Evolutionary conservation across 2,113 vertebrate genomes (phyloP).

Genomic region (Plotosus lineatus): DNA sequence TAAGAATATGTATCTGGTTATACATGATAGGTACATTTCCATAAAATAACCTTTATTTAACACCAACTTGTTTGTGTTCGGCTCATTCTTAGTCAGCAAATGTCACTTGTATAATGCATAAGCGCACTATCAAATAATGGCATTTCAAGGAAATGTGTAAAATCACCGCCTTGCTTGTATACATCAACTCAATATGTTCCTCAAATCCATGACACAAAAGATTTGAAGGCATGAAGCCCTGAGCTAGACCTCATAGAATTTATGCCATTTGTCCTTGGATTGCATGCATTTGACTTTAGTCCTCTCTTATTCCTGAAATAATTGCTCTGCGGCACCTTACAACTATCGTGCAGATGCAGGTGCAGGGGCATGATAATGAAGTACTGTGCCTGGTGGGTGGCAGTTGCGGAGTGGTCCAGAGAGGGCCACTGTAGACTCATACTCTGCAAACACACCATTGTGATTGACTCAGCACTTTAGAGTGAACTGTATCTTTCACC

Average conservation of each 20-base stretch:
- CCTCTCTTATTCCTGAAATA: conserved; percentile 39
- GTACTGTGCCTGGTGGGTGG: conserved; percentile 42
- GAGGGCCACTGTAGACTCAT: conserved; percentile 27
- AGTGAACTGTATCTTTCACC: conserved; percentile 5
- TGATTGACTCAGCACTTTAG: conserved; percentile 55
- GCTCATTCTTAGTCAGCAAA: conserved; percentile 28
- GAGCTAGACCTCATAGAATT: conserved; percentile 13
- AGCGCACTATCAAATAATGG: background rate
- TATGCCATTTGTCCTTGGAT: conserved; percentile 21
- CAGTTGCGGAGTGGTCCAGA: conserved; percentile 26
- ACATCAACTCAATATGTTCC: conserved; percentile 12
- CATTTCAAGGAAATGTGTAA: background rate
- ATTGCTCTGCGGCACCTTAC: conserved; percentile 43
- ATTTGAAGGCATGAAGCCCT: background rate
- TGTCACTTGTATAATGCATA: background rate
- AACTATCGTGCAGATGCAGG: conserved; percentile 49
- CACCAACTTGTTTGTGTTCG: background rate
- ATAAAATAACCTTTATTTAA: conserved; percentile 16
- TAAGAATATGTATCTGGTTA: conserved; percentile 16
- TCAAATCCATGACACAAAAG: background rate
- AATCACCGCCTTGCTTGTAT: background rate
- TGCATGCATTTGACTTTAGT: conserved; percentile 34
- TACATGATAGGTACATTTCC: background rate
- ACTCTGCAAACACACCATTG: conserved; percentile 40
- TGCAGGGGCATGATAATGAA: conserved; percentile 52